phyloP scores from a whole-genome alignment of 2,113 vertebrate species.

The Ammodytes marinus region DNA sequence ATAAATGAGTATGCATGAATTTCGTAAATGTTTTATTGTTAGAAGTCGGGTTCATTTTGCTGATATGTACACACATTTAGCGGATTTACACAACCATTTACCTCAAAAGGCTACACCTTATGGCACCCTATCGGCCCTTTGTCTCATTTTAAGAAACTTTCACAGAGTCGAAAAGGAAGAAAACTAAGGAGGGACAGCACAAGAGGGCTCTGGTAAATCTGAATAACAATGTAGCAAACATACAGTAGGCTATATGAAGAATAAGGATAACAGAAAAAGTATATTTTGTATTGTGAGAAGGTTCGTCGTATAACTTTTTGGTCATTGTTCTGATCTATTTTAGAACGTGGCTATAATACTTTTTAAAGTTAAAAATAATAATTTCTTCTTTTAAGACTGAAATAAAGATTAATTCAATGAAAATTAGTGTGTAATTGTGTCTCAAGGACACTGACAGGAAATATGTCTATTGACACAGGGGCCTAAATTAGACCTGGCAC shows the following conservation, averaged over 20 bases:
- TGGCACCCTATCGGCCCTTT: not conserved
- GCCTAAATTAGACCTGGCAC: not conserved
- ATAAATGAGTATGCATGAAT: not conserved
- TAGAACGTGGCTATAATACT: not conserved
- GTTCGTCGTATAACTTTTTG: not conserved
- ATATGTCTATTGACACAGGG: not conserved
- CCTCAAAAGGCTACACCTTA: not conserved
- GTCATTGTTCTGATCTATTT: not conserved
- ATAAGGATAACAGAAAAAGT: not conserved
- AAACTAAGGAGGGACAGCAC: too few relatives aligned
- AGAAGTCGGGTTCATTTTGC: not conserved
- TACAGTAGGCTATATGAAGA: not conserved
- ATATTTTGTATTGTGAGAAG: not conserved
- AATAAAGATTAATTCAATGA: not conserved
- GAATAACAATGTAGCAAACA: too few relatives aligned
- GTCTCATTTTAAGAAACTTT: too few relatives aligned
- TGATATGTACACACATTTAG: not conserved
- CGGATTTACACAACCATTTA: not conserved
- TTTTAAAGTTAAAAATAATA: not conserved
- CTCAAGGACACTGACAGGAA: not conserved
- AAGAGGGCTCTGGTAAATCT: not conserved
- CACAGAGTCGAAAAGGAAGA: not conserved
- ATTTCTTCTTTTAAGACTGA: not conserved
- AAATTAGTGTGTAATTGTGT: not conserved
- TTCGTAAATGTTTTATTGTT: not conserved